These are phyloP conservation scores for Siniperca undulata DNA, from an alignment of 2,797 vertebrate genomes.

Conservation along the genomic window DNA sequence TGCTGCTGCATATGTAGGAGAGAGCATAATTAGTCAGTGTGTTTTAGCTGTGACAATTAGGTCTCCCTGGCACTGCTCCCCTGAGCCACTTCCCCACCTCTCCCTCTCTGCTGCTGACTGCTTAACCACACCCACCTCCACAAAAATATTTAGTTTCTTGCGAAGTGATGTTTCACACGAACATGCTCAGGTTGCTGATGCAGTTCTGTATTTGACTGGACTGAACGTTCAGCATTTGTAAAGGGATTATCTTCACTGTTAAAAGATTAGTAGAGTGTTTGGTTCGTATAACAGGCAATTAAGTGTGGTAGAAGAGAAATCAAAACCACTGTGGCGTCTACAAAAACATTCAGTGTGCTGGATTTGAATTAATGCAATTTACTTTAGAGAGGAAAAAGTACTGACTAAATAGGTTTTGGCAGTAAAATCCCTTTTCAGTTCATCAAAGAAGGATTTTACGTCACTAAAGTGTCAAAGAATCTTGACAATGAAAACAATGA, in stretches of 20 bases:
- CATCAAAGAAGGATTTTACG: not conserved
- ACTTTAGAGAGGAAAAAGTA: not conserved
- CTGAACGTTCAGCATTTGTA: not conserved
- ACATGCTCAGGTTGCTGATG: conserved; percentile 2
- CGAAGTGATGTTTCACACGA: not conserved
- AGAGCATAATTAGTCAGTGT: no score
- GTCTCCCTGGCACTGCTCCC: no score
- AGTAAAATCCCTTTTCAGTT: not conserved
- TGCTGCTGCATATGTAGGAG: no score
- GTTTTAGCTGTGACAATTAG: no score
- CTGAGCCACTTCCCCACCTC: no score
- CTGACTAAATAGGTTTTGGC: not conserved
- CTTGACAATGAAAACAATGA: not conserved
- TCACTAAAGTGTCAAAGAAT: not conserved
- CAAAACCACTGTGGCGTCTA: no score
- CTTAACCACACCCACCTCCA: no score
- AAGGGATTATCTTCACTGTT: not conserved
- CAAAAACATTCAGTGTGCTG: not conserved
- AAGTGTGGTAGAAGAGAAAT: not conserved
- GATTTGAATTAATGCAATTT: not conserved
- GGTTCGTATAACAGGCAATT: conserved; percentile 13
- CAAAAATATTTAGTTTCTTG: not conserved
- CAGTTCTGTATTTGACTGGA: not conserved
- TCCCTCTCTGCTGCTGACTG: no score
- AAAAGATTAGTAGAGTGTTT: not conserved